Conservation (phyloP, 1,140 invertebrate species). For the Pogonognathellus flavescens region DNA sequence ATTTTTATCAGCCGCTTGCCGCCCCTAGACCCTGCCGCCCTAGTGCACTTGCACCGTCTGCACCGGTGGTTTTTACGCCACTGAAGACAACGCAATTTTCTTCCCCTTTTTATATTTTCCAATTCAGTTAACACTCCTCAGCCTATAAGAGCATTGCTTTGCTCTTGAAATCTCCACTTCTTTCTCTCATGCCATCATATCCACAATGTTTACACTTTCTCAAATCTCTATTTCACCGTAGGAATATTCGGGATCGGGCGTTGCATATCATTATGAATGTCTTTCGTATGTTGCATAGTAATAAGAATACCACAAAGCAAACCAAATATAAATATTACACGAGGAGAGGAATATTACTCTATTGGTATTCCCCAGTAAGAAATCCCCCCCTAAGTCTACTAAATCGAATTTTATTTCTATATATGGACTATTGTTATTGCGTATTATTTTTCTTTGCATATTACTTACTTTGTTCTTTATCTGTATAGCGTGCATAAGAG, state of each 20-base stretch:
- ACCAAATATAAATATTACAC: not conserved
- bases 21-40: too few species aligned
- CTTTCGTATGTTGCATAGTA: not conserved
- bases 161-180: conserved; percentile 11
- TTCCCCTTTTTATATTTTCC: conserved; percentile 23
- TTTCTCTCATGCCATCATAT: not conserved
- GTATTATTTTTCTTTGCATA: not conserved
- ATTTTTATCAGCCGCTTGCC: too few species aligned
- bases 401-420: conserved; percentile 22
- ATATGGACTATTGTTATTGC: not conserved
- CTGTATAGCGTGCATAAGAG: too few species aligned
- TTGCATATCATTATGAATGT: conserved; percentile 35
- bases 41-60: too few species aligned
- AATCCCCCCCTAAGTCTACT: not conserved
- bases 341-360: not conserved
- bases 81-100: conserved; percentile 11
- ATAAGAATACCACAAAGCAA: not conserved
- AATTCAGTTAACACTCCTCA: not conserved
- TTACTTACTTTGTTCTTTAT: too few species aligned
- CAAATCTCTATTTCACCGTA: conserved; percentile 21
- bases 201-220: conserved; percentile 9
- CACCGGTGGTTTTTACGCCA: too few species aligned
- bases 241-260: not conserved
- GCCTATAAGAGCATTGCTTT: conserved; percentile 15
- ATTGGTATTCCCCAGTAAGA: not conserved